These are phyloP conservation scores for Graphium colonna DNA, from an alignment of 2,888 invertebrate species.

Conservation along the genomic window DNA sequence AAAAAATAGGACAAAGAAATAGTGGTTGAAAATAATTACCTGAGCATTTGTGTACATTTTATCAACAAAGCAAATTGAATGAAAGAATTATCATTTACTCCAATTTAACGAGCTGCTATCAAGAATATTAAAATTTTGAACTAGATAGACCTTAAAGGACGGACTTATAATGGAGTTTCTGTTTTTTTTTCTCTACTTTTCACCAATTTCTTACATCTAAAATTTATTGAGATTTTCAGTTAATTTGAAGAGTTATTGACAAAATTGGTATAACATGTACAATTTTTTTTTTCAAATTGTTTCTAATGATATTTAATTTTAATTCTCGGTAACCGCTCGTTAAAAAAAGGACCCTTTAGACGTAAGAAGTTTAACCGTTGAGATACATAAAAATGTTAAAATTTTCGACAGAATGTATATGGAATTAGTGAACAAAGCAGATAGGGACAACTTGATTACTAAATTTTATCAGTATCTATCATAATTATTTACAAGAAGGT, in stretches of 20 bases:
- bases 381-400: not conserved
- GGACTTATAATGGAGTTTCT: slow-evolving; percentile 17
- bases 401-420: not conserved
- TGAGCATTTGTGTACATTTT: not conserved
- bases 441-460: not conserved
- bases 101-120: slow-evolving; percentile 18
- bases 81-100: not conserved
- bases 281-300: not conserved
- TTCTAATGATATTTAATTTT: not conserved
- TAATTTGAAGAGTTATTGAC: not conserved
- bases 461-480: not conserved
- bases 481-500: slow-evolving; percentile 4
- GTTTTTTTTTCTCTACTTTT: not conserved
- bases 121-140: slow-evolving; percentile 11
- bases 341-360: slow-evolving; percentile 3
- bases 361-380: not conserved
- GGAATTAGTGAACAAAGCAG: not conserved
- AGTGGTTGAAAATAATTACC: too few species aligned
- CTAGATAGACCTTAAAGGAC: slow-evolving; percentile 16
- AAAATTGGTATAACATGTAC: not conserved
- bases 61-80: not conserved
- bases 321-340: slow-evolving; percentile 19
- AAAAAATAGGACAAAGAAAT: too few species aligned
- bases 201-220: slow-evolving; percentile 10
- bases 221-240: slow-evolving; percentile 1